phyloP scores from a whole-genome alignment of 2,797 vertebrate genomes.

The Eleutherodactylus coqui region DNA sequence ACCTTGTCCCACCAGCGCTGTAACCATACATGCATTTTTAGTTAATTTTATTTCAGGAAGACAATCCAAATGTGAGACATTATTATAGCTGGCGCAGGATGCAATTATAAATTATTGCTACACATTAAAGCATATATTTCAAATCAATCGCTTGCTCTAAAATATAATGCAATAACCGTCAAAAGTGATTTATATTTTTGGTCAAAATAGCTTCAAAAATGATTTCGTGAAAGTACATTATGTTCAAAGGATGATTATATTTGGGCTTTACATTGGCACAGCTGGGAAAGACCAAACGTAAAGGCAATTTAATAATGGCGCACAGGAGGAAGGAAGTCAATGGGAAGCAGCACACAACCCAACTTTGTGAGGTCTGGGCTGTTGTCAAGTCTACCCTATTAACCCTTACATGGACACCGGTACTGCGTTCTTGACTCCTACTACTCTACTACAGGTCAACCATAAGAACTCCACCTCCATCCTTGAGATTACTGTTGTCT shows the following conservation, averaged over 20 bases:
- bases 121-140: not conserved
- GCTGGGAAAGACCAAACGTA: not conserved
- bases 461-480: no score
- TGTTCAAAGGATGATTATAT: conserved; percentile 7
- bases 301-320: not conserved
- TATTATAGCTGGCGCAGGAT: not conserved
- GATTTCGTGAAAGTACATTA: conserved; percentile 19
- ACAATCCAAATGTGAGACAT: not conserved
- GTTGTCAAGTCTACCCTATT: not conserved
- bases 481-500: no score
- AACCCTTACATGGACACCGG: no score
- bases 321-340: no score
- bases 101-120: conserved; percentile 9
- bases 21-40: not conserved
- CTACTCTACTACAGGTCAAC: no score
- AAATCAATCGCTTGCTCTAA: conserved; percentile 24
- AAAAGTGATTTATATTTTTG: not conserved
- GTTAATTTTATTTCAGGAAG: not conserved
- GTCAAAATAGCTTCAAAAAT: conserved; percentile 21
- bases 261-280: not conserved
- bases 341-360: not conserved
- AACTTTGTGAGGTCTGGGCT: not conserved
- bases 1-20: not conserved
- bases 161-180: conserved; percentile 14
- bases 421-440: no score